phyloP scores from a whole-genome alignment of 1,140 invertebrate species.

The Brachionus calyciflorus region DNA sequence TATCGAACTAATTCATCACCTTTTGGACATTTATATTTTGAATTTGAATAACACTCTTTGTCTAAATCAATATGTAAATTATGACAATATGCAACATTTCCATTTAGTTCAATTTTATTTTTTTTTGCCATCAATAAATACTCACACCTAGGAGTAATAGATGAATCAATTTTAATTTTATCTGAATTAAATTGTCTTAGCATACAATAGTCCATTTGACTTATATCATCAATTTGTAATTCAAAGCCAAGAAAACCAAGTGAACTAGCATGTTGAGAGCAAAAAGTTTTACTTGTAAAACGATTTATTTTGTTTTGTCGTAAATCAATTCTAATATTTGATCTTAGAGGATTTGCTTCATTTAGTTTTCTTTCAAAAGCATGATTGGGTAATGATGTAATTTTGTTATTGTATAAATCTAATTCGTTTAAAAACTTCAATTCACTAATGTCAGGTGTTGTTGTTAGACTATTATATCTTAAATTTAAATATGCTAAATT shows the following conservation, averaged over 20 bases:
- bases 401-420: not conserved
- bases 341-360: not conserved
- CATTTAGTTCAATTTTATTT: not conserved
- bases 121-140: not conserved
- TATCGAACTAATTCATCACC: not conserved
- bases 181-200: slow-evolving; percentile 13
- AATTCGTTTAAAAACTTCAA: not conserved
- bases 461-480: not conserved
- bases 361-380: not conserved
- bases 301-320: not conserved
- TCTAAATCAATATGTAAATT: not conserved
- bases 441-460: not conserved
- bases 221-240: not conserved
- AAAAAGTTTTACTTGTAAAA: not conserved
- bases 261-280: not conserved
- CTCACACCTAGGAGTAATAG: not conserved
- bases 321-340: not conserved
- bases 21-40: not conserved
- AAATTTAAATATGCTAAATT: not conserved
- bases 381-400: not conserved
- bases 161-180: not conserved
- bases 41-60: not conserved
- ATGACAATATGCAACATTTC: not conserved
- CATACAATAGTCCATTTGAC: not conserved
- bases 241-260: not conserved